These are phyloP conservation scores for Pelodiscus sinensis DNA, from an alignment of 2,113 vertebrate genomes.

Conservation along the genomic window DNA sequence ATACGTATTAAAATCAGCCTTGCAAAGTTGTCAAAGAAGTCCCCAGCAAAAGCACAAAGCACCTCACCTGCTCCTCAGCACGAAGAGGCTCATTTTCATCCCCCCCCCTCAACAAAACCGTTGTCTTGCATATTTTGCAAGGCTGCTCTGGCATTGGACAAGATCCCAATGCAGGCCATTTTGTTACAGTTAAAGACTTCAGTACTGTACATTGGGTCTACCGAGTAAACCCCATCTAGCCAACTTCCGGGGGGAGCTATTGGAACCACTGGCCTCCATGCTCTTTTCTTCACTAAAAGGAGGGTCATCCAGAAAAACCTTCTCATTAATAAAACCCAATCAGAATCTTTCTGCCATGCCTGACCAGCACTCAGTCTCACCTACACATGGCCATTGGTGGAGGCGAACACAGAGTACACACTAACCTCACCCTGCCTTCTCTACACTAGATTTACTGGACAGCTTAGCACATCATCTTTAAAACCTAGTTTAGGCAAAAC, in stretches of 20 bases:
- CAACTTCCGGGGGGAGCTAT: neutral
- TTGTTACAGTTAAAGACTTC: neutral
- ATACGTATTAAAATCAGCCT: neutral
- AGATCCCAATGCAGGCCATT: neutral
- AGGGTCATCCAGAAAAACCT: neutral
- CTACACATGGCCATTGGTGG: neutral
- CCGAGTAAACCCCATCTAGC: neutral
- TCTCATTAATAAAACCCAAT: neutral
- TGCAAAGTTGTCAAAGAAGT: no score
- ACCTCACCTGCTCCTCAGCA: neutral
- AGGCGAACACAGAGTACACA: neutral
- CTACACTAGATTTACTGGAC: neutral
- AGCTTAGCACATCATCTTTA: neutral
- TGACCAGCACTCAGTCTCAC: neutral
- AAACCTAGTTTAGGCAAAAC: neutral
- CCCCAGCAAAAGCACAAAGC: neutral
- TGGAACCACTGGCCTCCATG: neutral
- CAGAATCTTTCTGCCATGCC: neutral
- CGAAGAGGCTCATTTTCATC: neutral
- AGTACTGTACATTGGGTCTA: neutral
- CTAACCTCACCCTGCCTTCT: neutral
- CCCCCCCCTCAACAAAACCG: no score
- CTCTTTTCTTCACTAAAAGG: neutral
- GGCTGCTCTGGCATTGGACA: neutral
- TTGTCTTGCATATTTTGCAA: neutral